Evolutionary conservation across 1,140 invertebrate species (phyloP).

Genomic region (Atopsyche davidsoni): DNA sequence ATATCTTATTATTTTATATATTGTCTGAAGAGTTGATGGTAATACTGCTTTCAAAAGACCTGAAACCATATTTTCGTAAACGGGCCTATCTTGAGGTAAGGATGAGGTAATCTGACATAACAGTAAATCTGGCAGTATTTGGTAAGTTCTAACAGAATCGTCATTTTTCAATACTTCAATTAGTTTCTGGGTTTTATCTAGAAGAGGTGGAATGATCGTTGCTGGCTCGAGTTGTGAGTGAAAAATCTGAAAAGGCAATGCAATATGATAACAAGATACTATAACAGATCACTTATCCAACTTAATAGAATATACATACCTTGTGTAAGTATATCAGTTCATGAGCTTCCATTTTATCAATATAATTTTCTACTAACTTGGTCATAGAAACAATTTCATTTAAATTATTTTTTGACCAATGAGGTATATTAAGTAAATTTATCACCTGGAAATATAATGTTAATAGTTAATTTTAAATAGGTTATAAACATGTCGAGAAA

Average conservation of each 20-base stretch:
- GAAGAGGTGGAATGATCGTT: neutral
- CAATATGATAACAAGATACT: too few species aligned
- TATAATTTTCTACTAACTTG: slow-evolving; percentile 4
- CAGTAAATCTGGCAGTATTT: slow-evolving; percentile 4
- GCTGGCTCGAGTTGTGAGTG: slow-evolving; percentile 15
- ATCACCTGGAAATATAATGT: slow-evolving; percentile 4
- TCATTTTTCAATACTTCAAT: slow-evolving; percentile 19
- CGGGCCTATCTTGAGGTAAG: slow-evolving; percentile 29
- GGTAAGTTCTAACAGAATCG: slow-evolving; percentile 8
- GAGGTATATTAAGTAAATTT: slow-evolving; percentile 9
- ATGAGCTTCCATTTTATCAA: slow-evolving; percentile 3
- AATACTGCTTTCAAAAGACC: slow-evolving; percentile 30
- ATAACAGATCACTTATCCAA: too few species aligned
- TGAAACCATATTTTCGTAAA: slow-evolving; percentile 31
- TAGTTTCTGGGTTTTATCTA: slow-evolving; percentile 3
- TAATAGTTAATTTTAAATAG: too few species aligned
- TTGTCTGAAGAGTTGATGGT: slow-evolving; percentile 23
- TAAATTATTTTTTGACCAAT: slow-evolving; percentile 4
- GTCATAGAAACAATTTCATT: neutral
- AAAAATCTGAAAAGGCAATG: slow-evolving; percentile 18
- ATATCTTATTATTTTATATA: slow-evolving; percentile 35
- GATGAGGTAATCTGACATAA: slow-evolving; percentile 10
- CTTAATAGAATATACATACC: slow-evolving; percentile 6
- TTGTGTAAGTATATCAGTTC: slow-evolving; percentile 10
- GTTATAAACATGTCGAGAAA: too few species aligned